These are phyloP conservation scores for Catharus ustulatus DNA, from an alignment of 2,797 vertebrate species.

Conservation along the genomic window DNA sequence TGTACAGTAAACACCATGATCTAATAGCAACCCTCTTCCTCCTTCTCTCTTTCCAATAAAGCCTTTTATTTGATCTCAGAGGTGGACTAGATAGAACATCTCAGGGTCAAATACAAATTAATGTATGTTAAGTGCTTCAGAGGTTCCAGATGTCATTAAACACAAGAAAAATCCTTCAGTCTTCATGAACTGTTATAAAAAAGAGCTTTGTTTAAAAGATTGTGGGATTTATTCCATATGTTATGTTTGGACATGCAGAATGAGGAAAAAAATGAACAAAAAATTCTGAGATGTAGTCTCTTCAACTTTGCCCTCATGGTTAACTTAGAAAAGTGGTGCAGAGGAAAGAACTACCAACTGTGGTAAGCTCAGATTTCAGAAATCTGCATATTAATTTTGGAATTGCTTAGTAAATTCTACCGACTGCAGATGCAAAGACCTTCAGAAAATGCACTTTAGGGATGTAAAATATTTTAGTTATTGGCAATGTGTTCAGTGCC, in stretches of 20 bases:
- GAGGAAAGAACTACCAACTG: accelerated
- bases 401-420: constrained; percentile 4
- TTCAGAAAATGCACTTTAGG: constrained; percentile 25
- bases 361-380: not conserved
- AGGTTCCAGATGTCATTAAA: constrained; percentile 70
- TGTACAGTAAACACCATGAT: constrained; percentile 54
- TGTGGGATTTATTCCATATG: not conserved
- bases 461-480: constrained; percentile 12
- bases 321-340: not conserved
- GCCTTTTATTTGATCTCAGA: constrained; percentile 69
- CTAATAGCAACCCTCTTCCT: constrained; percentile 69
- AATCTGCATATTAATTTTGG: constrained; percentile 5
- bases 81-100: constrained; percentile 69
- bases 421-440: not conserved
- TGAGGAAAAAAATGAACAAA: not conserved
- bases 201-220: not conserved
- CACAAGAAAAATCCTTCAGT: constrained; percentile 19
- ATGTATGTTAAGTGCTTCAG: constrained; percentile 63
- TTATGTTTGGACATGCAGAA: not conserved
- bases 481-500: not conserved
- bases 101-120: constrained; percentile 68
- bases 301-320: not conserved
- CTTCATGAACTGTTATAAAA: not conserved
- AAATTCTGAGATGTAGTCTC: not conserved
- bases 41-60: constrained; percentile 67